Base-by-base conservation (phyloP, 1,140 invertebrate genomes). In the Nomia melanderi region DNA sequence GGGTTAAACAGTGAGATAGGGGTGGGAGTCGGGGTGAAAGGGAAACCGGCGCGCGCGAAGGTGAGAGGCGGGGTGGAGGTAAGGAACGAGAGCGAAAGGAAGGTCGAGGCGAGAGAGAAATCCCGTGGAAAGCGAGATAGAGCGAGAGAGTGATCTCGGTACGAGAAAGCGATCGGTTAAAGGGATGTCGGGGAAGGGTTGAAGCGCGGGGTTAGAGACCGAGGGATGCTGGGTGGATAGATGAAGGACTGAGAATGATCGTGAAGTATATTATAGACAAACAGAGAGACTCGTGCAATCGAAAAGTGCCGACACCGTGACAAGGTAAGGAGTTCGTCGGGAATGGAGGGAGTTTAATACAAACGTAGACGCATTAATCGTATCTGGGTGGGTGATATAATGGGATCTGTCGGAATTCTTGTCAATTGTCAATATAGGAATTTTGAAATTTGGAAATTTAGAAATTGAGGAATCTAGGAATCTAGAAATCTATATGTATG, bases 21-120 rank as follows among this genome's bases (percentile, higher is more conserved):
- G 50, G 29, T 11, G 59, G 5, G 11, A n/a, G n/a, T n/a, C n/a
- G 11, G 57, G 53, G 69, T 47, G 76, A 70, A 81, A 69, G 74
- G 57, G 75, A 64, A 67, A 57, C 50, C 8, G 47, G 20, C n/a
- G n/a, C n/a, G n/a, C n/a, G 27, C 36, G 53, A 25, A 44, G 50
- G 72, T 33, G 50, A 44, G 39, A 17, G 36, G 2, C 8, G 17
- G 23, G 44, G 14, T 20, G 29, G 5, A 29, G 60, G 31, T 54
- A 73, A 73, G 70, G 44, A 73, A 73, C 70, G 70, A 63, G 72
- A 73, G 73, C 53, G 73, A 76, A 76, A 59, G 53, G 64, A 54
- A 69, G 73, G 64, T 74, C 71, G 41, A 36, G 74, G 47, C 33
- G 57, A 29, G 25, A 67, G 65, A 27, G 44, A 67, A 53, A 54